These are phyloP conservation scores for Laticauda colubrina DNA, from an alignment of 2,113 vertebrate species.

Conservation along the genomic window DNA sequence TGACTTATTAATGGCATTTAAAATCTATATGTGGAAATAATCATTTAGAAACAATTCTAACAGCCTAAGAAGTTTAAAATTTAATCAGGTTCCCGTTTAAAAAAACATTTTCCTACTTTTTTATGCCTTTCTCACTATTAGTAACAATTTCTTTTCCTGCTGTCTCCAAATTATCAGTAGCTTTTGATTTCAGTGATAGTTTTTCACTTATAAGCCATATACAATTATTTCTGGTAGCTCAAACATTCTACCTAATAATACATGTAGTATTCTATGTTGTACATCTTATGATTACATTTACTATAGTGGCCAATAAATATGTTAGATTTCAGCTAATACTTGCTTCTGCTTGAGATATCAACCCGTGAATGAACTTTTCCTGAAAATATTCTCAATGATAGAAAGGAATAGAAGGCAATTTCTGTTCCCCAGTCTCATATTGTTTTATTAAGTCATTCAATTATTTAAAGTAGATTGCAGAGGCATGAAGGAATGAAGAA, in stretches of 20 bases:
- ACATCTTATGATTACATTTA: background rate
- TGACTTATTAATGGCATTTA: background rate
- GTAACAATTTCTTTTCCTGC: background rate
- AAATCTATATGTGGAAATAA: background rate
- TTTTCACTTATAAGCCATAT: slow-evolving; percentile 1
- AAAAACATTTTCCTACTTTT: background rate
- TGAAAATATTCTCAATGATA: background rate
- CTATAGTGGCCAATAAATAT: background rate
- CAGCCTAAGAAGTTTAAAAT: background rate
- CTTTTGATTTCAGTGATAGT: background rate
- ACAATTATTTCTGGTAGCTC: background rate
- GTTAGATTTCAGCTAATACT: background rate
- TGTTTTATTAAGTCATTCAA: background rate
- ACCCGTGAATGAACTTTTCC: background rate
- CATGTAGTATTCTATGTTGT: background rate
- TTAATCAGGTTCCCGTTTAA: background rate
- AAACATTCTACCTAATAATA: background rate
- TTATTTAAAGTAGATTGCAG: background rate
- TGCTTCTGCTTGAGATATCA: background rate
- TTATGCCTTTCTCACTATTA: background rate
- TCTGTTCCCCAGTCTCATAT: background rate
- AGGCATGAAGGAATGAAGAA: background rate
- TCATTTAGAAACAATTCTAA: background rate
- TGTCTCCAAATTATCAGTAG: background rate
- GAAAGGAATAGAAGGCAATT: background rate